A percentile compares a stretch with the other conserved stretches of the same genome.
These are phyloP conservation scores for Halictus quadricinctus DNA, from an alignment of 2,888 invertebrate genomes.

Conservation along the genomic window DNA sequence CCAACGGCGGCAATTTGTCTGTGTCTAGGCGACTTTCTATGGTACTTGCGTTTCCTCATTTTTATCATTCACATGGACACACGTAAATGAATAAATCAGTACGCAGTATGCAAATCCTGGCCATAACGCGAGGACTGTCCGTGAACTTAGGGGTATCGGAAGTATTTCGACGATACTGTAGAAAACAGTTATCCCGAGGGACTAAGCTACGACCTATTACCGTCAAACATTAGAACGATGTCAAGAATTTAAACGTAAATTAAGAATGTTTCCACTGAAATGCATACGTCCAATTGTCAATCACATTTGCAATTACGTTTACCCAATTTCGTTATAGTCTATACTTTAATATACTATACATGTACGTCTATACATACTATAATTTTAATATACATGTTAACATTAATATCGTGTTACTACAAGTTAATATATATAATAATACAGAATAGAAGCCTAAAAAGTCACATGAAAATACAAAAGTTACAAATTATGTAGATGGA, in stretches of 20 bases:
- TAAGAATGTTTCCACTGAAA: not conserved
- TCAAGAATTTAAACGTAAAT: not conserved
- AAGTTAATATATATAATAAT: too few relatives aligned
- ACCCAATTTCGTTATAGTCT: not conserved
- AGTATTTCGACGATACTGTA: not conserved
- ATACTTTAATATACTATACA: too few relatives aligned
- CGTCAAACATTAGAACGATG: not conserved
- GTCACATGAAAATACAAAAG: too few relatives aligned
- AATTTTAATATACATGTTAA: too few relatives aligned
- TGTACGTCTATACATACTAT: too few relatives aligned
- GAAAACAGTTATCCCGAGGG: not conserved
- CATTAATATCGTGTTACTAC: too few relatives aligned
- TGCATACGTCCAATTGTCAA: not conserved
- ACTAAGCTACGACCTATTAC: not conserved
- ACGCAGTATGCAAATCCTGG: not conserved
- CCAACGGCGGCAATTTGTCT: not conserved
- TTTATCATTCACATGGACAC: not conserved
- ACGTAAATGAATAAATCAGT: conserved; percentile 8
- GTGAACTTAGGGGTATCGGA: not conserved
- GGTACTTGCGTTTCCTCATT: conserved; percentile 6
- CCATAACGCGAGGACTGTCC: not conserved
- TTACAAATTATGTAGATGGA: too few relatives aligned
- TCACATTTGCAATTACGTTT: not conserved
- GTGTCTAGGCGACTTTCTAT: conserved; percentile 2
- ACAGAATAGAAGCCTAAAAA: too few relatives aligned